Evolutionary conservation across 2,797 vertebrate species (phyloP).

Genomic region (Selene dorsalis): DNA sequence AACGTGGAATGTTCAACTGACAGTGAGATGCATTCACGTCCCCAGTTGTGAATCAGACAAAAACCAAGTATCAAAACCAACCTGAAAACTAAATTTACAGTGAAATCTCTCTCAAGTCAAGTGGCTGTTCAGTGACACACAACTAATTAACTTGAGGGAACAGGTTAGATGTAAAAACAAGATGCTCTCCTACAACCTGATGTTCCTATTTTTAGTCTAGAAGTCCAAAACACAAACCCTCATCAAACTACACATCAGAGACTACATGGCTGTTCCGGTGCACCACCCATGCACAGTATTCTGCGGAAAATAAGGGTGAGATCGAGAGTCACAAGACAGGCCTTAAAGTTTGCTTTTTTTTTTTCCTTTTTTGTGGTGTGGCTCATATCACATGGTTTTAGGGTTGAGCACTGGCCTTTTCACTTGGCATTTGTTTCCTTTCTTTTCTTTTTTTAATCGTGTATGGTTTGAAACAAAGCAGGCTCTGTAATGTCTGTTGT

Average conservation of each 20-base stretch:
- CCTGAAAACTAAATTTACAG: conserved; percentile 36
- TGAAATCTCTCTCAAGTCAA: conserved; percentile 37
- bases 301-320: conserved; percentile 23
- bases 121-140: conserved; percentile 10
- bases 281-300: conserved; percentile 18
- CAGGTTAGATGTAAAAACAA: conserved; percentile 57
- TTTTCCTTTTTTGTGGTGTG: conserved; percentile 4
- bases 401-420: conserved; percentile 39
- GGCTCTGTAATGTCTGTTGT: conserved; percentile 21
- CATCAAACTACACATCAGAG: conserved; percentile 15
- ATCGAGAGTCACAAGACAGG: conserved; percentile 59
- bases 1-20: conserved; percentile 75
- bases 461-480: conserved; percentile 46
- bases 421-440: conserved; percentile 13
- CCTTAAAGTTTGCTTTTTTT: conserved; percentile 17
- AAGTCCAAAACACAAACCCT: conserved; percentile 48
- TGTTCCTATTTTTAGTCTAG: conserved; percentile 28
- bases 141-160: conserved; percentile 13
- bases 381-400: conserved; percentile 40
- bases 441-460: conserved; percentile 2
- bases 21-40: conserved; percentile 43
- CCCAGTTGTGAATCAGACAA: conserved; percentile 8
- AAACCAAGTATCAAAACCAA: conserved; percentile 33
- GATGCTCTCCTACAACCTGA: conserved; percentile 4
- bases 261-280: conserved; percentile 27